A percentile compares a stretch with the other conserved stretches of the same genome.
Conservation (phyloP, 2,797 vertebrate genomes). For the Smutsia temminckii region DNA sequence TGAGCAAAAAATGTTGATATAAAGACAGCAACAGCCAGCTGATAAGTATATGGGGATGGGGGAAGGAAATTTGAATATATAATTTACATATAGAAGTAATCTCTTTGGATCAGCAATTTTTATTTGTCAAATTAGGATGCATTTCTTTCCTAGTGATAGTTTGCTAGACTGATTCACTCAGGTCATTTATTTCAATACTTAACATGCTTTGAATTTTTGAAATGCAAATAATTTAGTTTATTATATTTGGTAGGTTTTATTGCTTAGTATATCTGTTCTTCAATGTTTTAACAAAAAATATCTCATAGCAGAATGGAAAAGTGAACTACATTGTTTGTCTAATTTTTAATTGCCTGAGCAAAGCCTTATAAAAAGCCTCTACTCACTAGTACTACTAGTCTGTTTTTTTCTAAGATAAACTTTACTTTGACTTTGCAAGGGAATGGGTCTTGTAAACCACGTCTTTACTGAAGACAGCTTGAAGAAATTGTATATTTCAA, state of each 20-base stretch:
- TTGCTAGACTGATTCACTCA: not conserved
- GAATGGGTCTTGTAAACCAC: conserved; percentile 96
- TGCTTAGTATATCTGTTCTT: conserved; percentile 2
- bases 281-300: not conserved
- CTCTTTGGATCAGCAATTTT: not conserved
- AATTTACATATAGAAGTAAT: not conserved
- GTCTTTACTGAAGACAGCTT: conserved; percentile 94
- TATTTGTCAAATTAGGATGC: not conserved
- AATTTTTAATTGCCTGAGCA: not conserved
- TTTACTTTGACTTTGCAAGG: conserved; percentile 85
- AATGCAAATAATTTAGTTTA: not conserved
- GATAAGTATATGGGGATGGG: not conserved
- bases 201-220: conserved; percentile 7
- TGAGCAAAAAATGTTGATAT: not conserved
- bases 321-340: not conserved
- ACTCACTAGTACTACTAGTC: not conserved
- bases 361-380: not conserved
- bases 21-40: not conserved
- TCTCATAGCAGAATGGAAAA: not conserved
- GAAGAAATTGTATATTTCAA: conserved; percentile 93
- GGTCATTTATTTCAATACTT: conserved; percentile 2
- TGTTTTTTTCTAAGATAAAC: conserved; percentile 34
- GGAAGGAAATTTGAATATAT: not conserved
- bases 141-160: not conserved
- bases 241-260: conserved; percentile 22